Conservation (phyloP, 2,113 vertebrate species). For the Gopherus flavomarginatus region DNA sequence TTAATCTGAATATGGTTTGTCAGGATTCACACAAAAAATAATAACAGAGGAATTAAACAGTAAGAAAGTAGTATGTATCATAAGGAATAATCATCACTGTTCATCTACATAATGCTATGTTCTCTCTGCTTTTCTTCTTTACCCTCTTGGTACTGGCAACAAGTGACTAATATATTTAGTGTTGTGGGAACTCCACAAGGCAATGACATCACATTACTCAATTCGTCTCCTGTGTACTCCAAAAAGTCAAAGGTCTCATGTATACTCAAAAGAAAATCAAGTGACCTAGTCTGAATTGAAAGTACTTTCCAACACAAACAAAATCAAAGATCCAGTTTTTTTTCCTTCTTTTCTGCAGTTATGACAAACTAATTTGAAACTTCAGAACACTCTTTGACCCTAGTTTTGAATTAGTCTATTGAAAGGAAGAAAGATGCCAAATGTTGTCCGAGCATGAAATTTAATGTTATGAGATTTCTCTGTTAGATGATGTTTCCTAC, state of each 20-base stretch:
- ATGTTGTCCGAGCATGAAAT: conserved; percentile 50
- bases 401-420: conserved; percentile 63
- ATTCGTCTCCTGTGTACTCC: conserved; percentile 74
- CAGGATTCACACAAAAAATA: background rate
- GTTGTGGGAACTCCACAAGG: conserved; percentile 73
- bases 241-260: conserved; percentile 72
- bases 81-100: conserved; percentile 53
- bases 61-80: conserved; percentile 14
- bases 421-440: conserved; percentile 41
- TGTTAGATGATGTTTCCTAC: conserved; percentile 71
- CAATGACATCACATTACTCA: conserved; percentile 79
- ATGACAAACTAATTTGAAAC: conserved; percentile 67
- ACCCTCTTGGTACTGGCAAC: conserved; percentile 62
- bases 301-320: conserved; percentile 77
- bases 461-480: conserved; percentile 58
- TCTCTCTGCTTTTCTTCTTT: conserved; percentile 48
- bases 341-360: conserved; percentile 62
- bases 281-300: conserved; percentile 70
- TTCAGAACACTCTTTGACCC: conserved; percentile 53
- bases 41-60: background rate
- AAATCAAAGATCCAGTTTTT: conserved; percentile 62
- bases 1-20: background rate
- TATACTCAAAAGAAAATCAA: conserved; percentile 75
- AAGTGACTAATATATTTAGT: conserved; percentile 72
- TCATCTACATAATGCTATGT: conserved; percentile 21